Evolutionary conservation across 2,113 vertebrate genomes (phyloP).

Genomic region (Tupaia tana): DNA sequence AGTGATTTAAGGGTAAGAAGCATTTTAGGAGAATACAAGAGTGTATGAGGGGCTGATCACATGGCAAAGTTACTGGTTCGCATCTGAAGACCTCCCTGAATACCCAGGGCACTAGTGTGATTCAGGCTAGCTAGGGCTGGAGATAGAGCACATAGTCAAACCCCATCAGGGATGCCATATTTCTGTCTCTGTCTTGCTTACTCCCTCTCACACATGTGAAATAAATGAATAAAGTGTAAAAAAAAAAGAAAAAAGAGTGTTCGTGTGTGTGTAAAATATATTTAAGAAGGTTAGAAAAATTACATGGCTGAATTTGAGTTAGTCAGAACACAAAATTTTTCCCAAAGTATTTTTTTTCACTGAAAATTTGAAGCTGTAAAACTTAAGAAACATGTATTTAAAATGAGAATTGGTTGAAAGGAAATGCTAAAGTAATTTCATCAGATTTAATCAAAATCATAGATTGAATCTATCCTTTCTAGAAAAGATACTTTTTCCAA

Average conservation of each 20-base stretch:
- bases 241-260: too few species aligned
- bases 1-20: not conserved
- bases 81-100: too few species aligned
- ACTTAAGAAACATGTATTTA: not conserved
- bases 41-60: not conserved
- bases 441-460: not conserved
- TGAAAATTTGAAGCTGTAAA: not conserved
- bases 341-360: not conserved
- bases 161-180: too few species aligned
- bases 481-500: slow-evolving; percentile 29
- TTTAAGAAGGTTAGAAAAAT: not conserved
- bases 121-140: too few species aligned
- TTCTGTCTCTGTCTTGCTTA: too few species aligned
- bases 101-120: too few species aligned
- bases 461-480: not conserved
- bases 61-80: too few species aligned
- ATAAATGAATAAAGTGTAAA: too few species aligned
- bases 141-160: too few species aligned
- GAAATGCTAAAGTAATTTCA: slow-evolving; percentile 30
- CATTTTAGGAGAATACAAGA: not conserved
- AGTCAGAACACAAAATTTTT: slow-evolving; percentile 1
- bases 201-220: too few species aligned
- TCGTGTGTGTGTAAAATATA: not conserved
- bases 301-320: not conserved
- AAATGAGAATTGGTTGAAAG: slow-evolving; percentile 17